Percentiles rank a stretch among this genome's conserved stretches.
Conservation (phyloP, 2,888 invertebrate genomes). For the Drosophila putrida region DNA sequence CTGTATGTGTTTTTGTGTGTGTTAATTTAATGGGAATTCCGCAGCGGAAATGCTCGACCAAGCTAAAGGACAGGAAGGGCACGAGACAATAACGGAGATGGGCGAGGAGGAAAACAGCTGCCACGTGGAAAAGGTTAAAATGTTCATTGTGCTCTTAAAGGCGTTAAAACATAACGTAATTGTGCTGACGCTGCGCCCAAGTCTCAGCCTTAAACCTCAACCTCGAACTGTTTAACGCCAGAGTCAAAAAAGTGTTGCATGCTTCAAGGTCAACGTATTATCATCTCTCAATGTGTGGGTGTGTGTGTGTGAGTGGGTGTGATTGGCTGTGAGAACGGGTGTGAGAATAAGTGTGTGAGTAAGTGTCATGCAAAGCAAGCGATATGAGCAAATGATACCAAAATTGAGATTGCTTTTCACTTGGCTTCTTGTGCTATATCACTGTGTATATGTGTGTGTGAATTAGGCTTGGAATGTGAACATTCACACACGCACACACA, state of each 20-base stretch:
- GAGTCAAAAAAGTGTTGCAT: slow-evolving; percentile 74
- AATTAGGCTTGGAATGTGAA: slow-evolving; percentile 47
- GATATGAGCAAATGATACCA: slow-evolving; percentile 39
- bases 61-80: slow-evolving; percentile 43
- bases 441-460: slow-evolving; percentile 13
- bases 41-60: slow-evolving; percentile 71
- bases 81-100: slow-evolving; percentile 24
- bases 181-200: slow-evolving; percentile 41
- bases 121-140: slow-evolving; percentile 73
- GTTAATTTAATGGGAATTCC: slow-evolving; percentile 77
- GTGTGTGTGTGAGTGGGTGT: slow-evolving; percentile 6
- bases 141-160: slow-evolving; percentile 63
- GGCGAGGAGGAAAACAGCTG: slow-evolving; percentile 11
- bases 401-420: slow-evolving; percentile 58
- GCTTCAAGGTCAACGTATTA: slow-evolving; percentile 70
- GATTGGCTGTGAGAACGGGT: neutral
- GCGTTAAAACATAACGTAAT: slow-evolving; percentile 64
- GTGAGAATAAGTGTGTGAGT: slow-evolving; percentile 5
- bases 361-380: slow-evolving; percentile 31
- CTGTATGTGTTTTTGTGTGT: slow-evolving; percentile 30
- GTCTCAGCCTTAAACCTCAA: neutral
- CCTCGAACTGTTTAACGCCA: neutral
- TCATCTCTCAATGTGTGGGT: neutral
- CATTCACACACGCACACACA: slow-evolving; percentile 24
- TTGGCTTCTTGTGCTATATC: slow-evolving; percentile 15